Evolutionary conservation across 1,140 invertebrate genomes (phyloP), one percentile per base, ranked within the genome.

Genomic region (Drosophila mojavensis): DNA sequence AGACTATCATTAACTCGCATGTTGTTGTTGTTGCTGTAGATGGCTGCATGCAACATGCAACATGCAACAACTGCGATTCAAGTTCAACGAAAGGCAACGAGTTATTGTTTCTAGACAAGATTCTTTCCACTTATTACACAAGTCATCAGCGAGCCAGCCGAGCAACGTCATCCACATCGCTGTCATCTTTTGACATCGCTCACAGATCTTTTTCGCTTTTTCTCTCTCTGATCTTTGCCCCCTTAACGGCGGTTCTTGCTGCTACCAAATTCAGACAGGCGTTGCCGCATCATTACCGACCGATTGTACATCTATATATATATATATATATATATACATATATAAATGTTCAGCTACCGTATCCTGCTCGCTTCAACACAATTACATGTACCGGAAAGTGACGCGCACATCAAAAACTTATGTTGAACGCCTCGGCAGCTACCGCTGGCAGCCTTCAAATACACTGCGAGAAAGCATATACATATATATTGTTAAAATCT

Each of bases 61-160:
- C 79, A 64, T 79, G 72, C 72, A 75, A 75, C 71, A 47, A 39
- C 36, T 39, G 65, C 81, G 88, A 78, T 86, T 88, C 84, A 88
- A 88, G 83, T 86, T 86, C 83, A 86, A 75, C 68, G 77, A 48
- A 66, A 75, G 59, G 58, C 73, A 89, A 88, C 83, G 69, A 88
- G 83, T 88, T 88, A 86, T 88, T 88, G 84, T 86, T 86, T 79
- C 84, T 79, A 79, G 84, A 88, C 84, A 88, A 88, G 84, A 88
- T 84, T 88, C 84, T 90, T 84, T 88, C 83, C 84, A 84, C 84
- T 88, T 89, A 88, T 88, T 89, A 88, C 84, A 88, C 84, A 88
- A 88, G 84, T 84, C 84, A 88, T 88, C 84, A 88, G 75, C 70
- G 63, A 70, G 45, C 54, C 43, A 39, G 36, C 10, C 10, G 10